phyloP scores from a whole-genome alignment of 1,140 invertebrate genomes.

The Temnothorax longispinosus region DNA sequence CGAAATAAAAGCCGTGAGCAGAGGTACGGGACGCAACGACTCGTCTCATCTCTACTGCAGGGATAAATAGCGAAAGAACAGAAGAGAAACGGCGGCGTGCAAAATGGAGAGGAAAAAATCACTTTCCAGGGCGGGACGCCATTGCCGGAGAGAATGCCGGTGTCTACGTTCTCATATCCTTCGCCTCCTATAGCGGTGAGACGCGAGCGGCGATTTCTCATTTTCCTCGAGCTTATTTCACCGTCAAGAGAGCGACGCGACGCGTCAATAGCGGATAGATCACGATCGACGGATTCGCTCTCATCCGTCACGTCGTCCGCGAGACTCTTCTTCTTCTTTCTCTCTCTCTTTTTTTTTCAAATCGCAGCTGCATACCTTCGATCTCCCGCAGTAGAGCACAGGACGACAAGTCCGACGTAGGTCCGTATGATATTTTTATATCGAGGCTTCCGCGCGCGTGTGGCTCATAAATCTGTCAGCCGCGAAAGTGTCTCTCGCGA shows the following conservation, averaged over 20 bases:
- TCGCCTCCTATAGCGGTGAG: background rate
- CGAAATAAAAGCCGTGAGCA: background rate
- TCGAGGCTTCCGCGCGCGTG: conserved; percentile 71
- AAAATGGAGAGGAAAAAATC: conserved; percentile 16
- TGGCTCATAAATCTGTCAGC: conserved; percentile 77
- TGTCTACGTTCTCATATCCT: background rate
- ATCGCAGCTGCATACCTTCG: background rate
- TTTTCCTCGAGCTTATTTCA: conserved; percentile 33
- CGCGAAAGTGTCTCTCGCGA: conserved; percentile 58
- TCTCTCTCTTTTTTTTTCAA: background rate
- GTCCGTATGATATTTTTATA: conserved; percentile 78
- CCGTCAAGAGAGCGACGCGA: conserved; percentile 5
- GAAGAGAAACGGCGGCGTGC: conserved; percentile 1
- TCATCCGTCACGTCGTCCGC: conserved; percentile 69
- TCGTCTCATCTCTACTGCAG: background rate
- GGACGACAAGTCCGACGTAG: conserved; percentile 53
- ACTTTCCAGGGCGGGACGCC: background rate
- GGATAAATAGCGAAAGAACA: background rate
- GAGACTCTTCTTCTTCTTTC: conserved; percentile 46
- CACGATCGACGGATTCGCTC: conserved; percentile 59
- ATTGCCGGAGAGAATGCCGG: background rate
- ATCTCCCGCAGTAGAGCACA: conserved; percentile 9
- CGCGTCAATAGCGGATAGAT: conserved; percentile 47
- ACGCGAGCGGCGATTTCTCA: conserved; percentile 28
- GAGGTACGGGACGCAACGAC: background rate